Evolutionary conservation across 2,888 invertebrate species (phyloP).

Genomic region (Tetanocera ferruginea): DNA sequence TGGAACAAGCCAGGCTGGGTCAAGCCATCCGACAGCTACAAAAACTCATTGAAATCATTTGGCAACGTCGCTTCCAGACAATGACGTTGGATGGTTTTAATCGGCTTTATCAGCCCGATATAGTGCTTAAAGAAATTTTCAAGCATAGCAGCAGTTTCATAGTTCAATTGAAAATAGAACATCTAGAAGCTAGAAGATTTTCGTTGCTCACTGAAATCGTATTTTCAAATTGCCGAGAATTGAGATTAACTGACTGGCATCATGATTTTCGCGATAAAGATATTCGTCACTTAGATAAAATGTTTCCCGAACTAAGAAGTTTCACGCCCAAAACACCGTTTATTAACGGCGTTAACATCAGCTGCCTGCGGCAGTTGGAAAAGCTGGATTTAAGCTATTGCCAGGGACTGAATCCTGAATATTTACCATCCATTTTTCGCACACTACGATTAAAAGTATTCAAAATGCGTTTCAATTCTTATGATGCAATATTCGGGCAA

Average conservation of each 20-base stretch:
- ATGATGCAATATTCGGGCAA: background rate
- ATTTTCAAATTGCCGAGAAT: background rate
- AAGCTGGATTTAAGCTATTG: background rate
- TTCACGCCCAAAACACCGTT: background rate
- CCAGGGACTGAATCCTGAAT: background rate
- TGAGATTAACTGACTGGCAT: background rate
- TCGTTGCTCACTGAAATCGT: background rate
- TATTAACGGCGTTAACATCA: background rate
- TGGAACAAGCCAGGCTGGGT: background rate
- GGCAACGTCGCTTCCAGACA: background rate
- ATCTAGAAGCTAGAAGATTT: background rate
- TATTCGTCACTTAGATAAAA: background rate
- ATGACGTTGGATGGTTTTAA: slow-evolving; percentile 1
- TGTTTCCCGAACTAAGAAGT: background rate
- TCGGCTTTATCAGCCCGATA: background rate
- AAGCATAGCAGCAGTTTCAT: background rate
- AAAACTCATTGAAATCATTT: background rate
- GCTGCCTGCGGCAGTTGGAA: background rate
- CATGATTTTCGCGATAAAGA: slow-evolving; percentile 1
- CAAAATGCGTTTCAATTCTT: slow-evolving; percentile 2
- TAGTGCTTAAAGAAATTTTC: background rate
- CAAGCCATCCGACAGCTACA: background rate
- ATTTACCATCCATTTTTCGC: background rate
- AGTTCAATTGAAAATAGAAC: background rate
- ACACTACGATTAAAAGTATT: background rate